Base-by-base conservation (phyloP, 2,113 vertebrate species). In the Pampusana beccarii region DNA sequence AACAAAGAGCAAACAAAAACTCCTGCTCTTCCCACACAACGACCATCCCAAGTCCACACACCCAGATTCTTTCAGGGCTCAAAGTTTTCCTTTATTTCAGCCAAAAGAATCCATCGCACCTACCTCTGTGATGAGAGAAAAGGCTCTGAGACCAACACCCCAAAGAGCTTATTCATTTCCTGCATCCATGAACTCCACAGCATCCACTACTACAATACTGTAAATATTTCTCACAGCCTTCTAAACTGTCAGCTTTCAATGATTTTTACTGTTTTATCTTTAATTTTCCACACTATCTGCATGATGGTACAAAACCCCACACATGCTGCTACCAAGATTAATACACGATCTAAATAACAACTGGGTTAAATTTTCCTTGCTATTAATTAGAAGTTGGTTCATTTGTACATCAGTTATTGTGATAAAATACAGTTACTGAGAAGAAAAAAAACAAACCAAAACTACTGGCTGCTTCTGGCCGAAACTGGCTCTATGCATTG, bases 301-400 rank as follows among this genome's bases (percentile, higher is more conserved):
- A 6, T 4, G 53, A 67, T 1, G 18, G 28, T 38, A 67, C 57
- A 79, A 72, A 67, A 29, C 46, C 16, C 46, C 25, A 50, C 53
- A 58, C 48, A 18, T 9, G 50, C 53, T n/a, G 21, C 48, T 57
- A 72, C 60, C 1, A 1, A 80, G 34, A 79, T 42, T 24, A 53
- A 0, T 67, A 50, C 71, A 53, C 69, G 79, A 82, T 71, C 93
- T 83, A 90, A 93, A 36, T 77, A 94, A 94, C 61, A 71, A 70
- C 38, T 0, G 3, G 80, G 51, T 69, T 83, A 77, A 46, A 77
- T 80, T 78, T 95, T 77, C 50, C 66, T 8, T 73, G 53, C 69
- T 1, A 1, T 77, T 92, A 90, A 95, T 95, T 86, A 90, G 46
- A 80, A 93, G 64, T 70, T 61, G 29, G 67, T 83, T 90, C 86